Conservation (phyloP, 1,140 invertebrate genomes). For the Brachionus calyciflorus region DNA sequence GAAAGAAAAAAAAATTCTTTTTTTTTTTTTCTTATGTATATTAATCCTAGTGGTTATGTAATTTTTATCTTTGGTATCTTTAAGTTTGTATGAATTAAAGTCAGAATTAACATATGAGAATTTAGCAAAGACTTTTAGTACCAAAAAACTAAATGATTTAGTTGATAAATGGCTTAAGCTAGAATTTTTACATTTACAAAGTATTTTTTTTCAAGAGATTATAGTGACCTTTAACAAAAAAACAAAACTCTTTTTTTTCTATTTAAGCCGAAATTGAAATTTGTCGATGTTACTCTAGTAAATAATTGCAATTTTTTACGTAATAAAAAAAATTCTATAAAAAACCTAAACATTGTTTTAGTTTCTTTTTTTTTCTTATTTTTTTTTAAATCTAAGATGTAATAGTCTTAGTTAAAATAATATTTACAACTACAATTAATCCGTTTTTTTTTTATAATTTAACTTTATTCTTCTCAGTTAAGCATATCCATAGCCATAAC, state of each 20-base stretch:
- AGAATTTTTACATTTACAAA: slow-evolving; percentile 35
- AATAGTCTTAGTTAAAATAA: slow-evolving; percentile 7
- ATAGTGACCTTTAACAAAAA: neutral
- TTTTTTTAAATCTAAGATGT: neutral
- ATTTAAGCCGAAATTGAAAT: slow-evolving; percentile 23
- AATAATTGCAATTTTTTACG: neutral
- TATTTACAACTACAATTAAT: too few relatives aligned
- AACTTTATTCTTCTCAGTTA: too few relatives aligned
- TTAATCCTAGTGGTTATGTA: too few relatives aligned
- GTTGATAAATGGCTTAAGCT: slow-evolving; percentile 13
- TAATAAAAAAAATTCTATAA: neutral
- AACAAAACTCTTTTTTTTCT: neutral
- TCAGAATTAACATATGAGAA: slow-evolving; percentile 11
- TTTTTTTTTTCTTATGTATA: too few relatives aligned
- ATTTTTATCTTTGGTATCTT: neutral
- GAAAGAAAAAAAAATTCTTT: neutral
- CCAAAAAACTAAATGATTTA: neutral
- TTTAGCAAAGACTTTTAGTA: neutral
- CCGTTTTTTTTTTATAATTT: too few relatives aligned
- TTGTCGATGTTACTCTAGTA: neutral
- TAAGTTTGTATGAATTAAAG: slow-evolving; percentile 8
- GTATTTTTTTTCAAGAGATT: neutral
- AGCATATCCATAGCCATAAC: too few relatives aligned
- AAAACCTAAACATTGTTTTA: neutral
- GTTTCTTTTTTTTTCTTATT: neutral